phyloP scores from a whole-genome alignment of 2,113 vertebrate genomes.

The Phalacrocorax aristotelis region DNA sequence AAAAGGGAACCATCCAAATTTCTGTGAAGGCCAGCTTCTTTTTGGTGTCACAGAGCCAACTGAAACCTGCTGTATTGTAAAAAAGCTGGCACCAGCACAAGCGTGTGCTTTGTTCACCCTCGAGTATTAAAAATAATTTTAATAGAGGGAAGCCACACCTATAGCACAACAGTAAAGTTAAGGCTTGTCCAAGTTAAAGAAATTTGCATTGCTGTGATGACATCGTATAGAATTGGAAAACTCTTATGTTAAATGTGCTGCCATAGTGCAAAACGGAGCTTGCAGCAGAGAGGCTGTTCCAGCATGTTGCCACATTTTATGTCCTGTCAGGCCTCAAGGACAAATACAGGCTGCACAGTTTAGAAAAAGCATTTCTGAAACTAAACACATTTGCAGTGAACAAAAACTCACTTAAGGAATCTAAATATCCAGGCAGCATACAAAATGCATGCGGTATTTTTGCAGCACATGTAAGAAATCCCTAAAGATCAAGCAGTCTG shows the following conservation, averaged over 20 bases:
- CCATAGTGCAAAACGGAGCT: not conserved
- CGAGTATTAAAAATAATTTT: not conserved
- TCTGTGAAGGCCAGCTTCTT: not conserved
- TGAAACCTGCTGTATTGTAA: conserved; percentile 8
- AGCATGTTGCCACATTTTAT: not conserved
- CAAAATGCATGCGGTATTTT: not conserved
- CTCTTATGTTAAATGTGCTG: not conserved
- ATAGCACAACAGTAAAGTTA: not conserved
- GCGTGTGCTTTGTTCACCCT: not conserved
- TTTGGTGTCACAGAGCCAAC: not conserved
- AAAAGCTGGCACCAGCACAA: not conserved
- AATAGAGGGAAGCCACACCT: not conserved
- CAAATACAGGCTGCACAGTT: not conserved
- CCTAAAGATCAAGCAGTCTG: not conserved
- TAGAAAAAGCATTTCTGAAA: not conserved
- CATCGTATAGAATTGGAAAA: not conserved
- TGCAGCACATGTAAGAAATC: not conserved
- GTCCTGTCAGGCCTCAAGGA: not conserved
- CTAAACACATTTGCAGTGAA: not conserved
- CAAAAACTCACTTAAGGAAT: not conserved
- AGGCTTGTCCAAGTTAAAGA: not conserved
- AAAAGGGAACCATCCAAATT: conserved; percentile 7
- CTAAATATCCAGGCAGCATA: not conserved
- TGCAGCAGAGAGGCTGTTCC: not conserved
- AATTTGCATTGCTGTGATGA: not conserved